Evolutionary conservation across 2,888 invertebrate species (phyloP), one percentile per base, ranked within the genome.

Genomic region (Phlogophora meticulosa): DNA sequence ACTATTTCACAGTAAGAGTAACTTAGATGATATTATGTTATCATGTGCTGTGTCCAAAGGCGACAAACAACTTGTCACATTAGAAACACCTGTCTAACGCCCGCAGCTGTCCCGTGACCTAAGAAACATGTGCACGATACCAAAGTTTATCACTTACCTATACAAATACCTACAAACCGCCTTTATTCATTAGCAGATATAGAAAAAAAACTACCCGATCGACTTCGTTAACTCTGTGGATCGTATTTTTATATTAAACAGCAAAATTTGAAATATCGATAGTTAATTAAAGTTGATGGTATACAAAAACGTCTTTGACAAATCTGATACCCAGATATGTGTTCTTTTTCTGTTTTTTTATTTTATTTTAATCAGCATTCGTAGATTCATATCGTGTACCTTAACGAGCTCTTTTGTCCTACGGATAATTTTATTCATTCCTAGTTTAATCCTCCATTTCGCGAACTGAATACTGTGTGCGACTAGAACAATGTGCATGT

Each of bases 11-110:
- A 46, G 22, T 24, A 48, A 46, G 20, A 46, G 10, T 20, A 38
- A 53, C 38, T 34, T 53, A 62, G 59, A 63, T 52, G 56, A 43
- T 77, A 56, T 56, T 40, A 28, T 45, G 57, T 66, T 73, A 63
- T 63, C 46, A 51, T 60, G 52, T 59, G 66, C 58, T 64, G 61
- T 72, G 48, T 69, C 46, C 45, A 28, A 49, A 73, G 66, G 72
- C 67, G 65, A 80, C 76, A 79, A 83, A 76, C 82, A 80, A 78
- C 72, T 78, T 76, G 81, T 80, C 76, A 84, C 82, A 86, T 91
- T 93, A 94, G 92, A 90, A 77, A 72, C 94, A 94, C 94, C 94
- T 95, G 94, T 91, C 93, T 92, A 94, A 93, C 88, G 80, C 74
- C 80, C 64, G 84, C 90, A 89, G 91, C 92, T 93, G 94, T 81